These are phyloP conservation scores for Oryctolagus cuniculus DNA, from an alignment of 2,113 vertebrate species.

Conservation along the genomic window DNA sequence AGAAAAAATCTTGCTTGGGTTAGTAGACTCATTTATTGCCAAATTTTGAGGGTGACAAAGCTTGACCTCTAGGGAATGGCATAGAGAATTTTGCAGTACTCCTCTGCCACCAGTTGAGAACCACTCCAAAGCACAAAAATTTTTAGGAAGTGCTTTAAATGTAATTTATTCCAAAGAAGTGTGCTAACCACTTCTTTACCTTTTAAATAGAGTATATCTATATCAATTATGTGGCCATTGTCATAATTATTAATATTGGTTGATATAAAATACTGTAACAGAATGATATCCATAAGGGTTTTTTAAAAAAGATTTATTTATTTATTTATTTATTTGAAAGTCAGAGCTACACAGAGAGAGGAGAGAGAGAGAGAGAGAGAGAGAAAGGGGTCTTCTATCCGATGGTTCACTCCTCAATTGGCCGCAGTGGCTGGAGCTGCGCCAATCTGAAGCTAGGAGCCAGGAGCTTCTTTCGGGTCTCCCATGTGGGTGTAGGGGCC, in stretches of 20 bases:
- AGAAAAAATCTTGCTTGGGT: not conserved
- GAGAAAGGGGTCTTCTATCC: no score
- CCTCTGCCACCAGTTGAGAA: not conserved
- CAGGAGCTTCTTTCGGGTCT: no score
- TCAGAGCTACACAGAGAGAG: no score
- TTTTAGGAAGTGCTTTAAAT: constrained; percentile 55
- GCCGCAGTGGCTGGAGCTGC: no score
- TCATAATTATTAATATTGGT: constrained; percentile 58
- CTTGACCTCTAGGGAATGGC: not conserved
- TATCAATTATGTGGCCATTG: constrained; percentile 54
- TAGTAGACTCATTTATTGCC: not conserved
- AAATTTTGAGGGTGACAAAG: not conserved
- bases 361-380: no score
- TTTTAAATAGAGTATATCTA: constrained; percentile 47
- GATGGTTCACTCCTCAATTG: no score
- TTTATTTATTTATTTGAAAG: no score
- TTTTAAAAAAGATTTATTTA: no score
- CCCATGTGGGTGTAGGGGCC: no score
- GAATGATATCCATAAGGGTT: not conserved
- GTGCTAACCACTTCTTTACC: constrained; percentile 52
- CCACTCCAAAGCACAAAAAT: not conserved
- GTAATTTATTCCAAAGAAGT: constrained; percentile 40
- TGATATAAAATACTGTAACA: constrained; percentile 53
- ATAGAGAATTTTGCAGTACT: not conserved
- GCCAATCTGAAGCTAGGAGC: no score